Evolutionary conservation across 1,140 invertebrate species (phyloP), one percentile per base, ranked within the genome.

Genomic region (Drosophila funebris): DNA sequence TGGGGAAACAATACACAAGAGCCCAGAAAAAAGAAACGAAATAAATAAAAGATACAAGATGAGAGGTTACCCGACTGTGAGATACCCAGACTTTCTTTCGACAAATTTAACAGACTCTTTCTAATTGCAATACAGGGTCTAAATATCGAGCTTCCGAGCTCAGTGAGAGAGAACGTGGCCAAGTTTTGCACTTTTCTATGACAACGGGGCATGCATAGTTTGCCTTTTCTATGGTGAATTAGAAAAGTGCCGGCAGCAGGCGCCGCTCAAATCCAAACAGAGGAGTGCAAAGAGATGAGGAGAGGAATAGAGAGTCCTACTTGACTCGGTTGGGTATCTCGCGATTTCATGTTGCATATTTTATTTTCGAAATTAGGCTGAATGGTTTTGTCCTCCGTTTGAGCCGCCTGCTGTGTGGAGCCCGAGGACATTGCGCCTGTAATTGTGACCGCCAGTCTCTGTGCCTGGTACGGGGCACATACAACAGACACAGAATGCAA

Each of bases 301-400:
- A 7, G 44, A 4, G 50, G 20, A 8, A 46, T 27, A n/a, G 29
- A 31, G n/a, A 11, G 22, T 9, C 48, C 46, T 43, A 54, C 58
- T 70, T 70, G 31, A 31, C 43, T 54, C 36, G 31, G 31, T 33
- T 33, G 31, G 31, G 11, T 33, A 11, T 20, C 62, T 78, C 50
- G 61, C 52, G 43, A 73, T 82, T 80, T 69, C 72, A 69, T 76
- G 82, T 66, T 75, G 82, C 82, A 78, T 82, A 87, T 85, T 85
- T 81, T 82, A 87, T 85, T 75, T 87, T 57, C 72, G 37, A 83
- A 83, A 87, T 88, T 87, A 87, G 82, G 75, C 82, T 87, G 78
- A 74, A 72, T 76, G 52, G 22, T 57, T 39, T 44, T 14, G 7
- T n/a, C 6, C 46, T 44, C 18, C 33, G 46, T n/a, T n/a, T 8